Conservation (phyloP, 2,113 vertebrate species). For the Bos javanicus region DNA sequence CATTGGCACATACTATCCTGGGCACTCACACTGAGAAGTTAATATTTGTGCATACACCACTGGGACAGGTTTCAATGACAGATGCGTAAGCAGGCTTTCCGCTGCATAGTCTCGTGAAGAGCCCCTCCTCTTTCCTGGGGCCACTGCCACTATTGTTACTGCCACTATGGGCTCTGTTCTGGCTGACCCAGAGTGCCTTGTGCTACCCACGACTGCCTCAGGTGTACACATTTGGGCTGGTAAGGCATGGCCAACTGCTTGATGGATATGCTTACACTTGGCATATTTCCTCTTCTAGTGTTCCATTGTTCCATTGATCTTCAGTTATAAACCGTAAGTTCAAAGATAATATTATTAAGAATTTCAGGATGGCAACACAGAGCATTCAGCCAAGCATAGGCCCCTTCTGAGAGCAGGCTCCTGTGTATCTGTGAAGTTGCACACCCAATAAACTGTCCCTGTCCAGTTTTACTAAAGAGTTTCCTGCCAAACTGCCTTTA, state of each 20-base stretch:
- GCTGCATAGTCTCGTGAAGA: neutral
- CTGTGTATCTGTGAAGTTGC: neutral
- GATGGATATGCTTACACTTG: neutral
- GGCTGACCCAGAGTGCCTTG: neutral
- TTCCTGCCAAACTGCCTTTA: slow-evolving; percentile 21
- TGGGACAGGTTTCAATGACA: neutral
- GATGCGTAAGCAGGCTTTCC: neutral
- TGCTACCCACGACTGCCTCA: neutral
- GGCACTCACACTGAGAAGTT: neutral
- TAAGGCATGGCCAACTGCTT: neutral
- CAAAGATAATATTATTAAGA: neutral
- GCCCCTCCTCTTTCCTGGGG: neutral
- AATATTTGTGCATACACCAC: neutral
- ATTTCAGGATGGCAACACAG: neutral
- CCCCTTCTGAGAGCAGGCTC: neutral
- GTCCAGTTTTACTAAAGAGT: neutral
- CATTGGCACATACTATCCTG: neutral
- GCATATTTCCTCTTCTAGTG: neutral
- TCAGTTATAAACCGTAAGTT: slow-evolving; percentile 6
- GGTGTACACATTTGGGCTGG: neutral
- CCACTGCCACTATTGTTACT: neutral
- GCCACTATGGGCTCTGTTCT: neutral
- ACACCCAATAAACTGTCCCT: neutral
- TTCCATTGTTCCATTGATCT: neutral
- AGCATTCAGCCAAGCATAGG: neutral